Percentiles rank a stretch among this genome's conserved stretches.
Evolutionary conservation across 2,888 invertebrate species (phyloP).

Genomic region (Zaprionus obscuricornis): DNA sequence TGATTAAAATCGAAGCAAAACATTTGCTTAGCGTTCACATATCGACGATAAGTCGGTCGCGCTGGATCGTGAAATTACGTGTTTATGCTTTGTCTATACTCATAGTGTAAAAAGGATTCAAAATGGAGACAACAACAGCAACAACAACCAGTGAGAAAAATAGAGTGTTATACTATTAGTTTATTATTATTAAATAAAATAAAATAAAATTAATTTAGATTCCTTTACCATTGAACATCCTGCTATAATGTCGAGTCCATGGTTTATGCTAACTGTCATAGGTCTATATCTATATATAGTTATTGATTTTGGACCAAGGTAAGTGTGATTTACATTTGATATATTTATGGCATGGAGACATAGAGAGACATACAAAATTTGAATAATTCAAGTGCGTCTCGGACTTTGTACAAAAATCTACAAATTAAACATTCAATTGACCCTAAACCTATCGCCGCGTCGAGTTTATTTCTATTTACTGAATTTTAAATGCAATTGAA

Average conservation of each 20-base stretch:
- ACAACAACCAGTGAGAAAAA: conserved; percentile 20
- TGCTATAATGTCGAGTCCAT: conserved; percentile 43
- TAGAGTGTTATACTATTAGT: not conserved
- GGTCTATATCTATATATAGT: conserved; percentile 68
- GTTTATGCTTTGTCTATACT: no score
- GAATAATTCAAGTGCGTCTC: conserved; percentile 11
- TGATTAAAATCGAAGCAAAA: conserved; percentile 26
- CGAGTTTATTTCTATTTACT: not conserved
- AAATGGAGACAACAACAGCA: conserved; percentile 30
- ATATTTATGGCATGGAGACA: not conserved
- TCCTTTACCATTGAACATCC: conserved; percentile 39
- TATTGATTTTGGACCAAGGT: conserved; percentile 60
- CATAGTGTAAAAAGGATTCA: conserved; percentile 7
- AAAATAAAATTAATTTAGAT: conserved; percentile 11
- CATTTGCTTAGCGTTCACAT: conserved; percentile 32
- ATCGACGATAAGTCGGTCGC: conserved; percentile 30
- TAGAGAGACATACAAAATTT: no score
- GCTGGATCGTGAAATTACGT: conserved; percentile 31
- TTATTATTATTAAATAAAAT: not conserved
- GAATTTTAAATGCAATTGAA: not conserved
- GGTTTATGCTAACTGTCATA: conserved; percentile 58
- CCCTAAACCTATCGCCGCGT: no score
- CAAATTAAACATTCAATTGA: conserved; percentile 35
- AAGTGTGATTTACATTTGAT: conserved; percentile 36
- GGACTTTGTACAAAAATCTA: conserved; percentile 15